Conservation (phyloP, 2,888 invertebrate genomes). For the Trachelus tabidus region DNA sequence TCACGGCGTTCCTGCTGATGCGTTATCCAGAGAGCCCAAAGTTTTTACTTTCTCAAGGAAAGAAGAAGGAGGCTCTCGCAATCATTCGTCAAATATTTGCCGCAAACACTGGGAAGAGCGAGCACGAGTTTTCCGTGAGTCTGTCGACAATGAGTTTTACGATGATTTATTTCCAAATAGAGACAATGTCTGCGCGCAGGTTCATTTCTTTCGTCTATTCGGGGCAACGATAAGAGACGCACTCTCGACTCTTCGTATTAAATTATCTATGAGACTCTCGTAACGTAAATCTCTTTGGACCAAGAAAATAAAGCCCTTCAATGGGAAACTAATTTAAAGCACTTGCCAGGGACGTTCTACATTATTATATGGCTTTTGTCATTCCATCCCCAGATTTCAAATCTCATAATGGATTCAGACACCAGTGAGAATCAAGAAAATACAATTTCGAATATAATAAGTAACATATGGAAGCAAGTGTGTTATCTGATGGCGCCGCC, state of each 20-base stretch:
- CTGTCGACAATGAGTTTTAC: neutral
- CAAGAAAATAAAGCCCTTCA: neutral
- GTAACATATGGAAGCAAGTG: constrained; percentile 64
- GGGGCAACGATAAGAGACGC: neutral
- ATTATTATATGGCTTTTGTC: neutral
- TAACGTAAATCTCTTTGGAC: neutral
- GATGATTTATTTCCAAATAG: neutral
- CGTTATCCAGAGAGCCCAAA: constrained; percentile 81
- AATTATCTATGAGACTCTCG: neutral
- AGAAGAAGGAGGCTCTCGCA: constrained; percentile 69
- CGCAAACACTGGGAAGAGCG: constrained; percentile 65
- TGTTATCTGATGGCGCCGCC: constrained; percentile 69
- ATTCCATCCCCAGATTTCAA: neutral
- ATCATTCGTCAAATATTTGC: constrained; percentile 72
- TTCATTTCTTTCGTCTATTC: neutral
- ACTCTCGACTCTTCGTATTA: no score
- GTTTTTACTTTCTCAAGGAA: constrained; percentile 73
- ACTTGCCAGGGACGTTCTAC: no score
- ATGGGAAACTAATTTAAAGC: neutral
- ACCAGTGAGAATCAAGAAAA: neutral
- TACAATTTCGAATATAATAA: neutral
- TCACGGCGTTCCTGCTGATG: constrained; percentile 70
- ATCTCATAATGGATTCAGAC: neutral
- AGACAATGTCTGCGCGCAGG: neutral
- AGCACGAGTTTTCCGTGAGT: constrained; percentile 67